Conservation (phyloP, 2,888 invertebrate genomes). For the Caenorhabditis auriculariae region DNA sequence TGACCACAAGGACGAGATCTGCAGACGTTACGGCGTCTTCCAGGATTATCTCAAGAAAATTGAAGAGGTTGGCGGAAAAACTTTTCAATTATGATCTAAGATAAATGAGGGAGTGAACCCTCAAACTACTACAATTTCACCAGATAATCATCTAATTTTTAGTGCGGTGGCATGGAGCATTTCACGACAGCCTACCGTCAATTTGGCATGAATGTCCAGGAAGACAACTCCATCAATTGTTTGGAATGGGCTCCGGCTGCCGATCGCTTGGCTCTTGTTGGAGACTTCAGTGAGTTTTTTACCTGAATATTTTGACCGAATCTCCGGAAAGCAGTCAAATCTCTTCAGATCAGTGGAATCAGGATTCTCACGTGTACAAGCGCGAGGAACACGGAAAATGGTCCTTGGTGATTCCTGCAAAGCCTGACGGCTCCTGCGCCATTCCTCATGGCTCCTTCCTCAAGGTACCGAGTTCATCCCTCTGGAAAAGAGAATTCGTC, state of each 20-base stretch:
- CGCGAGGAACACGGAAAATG: conserved; percentile 90
- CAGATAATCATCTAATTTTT: not conserved
- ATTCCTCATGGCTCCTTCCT: conserved; percentile 84
- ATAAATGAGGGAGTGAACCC: no score
- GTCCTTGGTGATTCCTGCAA: conserved; percentile 83
- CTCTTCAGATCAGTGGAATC: conserved; percentile 83
- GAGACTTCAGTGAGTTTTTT: conserved; percentile 91
- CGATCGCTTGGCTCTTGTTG: conserved; percentile 81
- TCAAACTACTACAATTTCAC: no score
- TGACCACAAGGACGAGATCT: conserved; percentile 68
- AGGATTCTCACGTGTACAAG: conserved; percentile 78
- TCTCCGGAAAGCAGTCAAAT: no score
- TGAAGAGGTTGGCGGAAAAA: conserved; percentile 51
- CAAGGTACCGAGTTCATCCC: no score
- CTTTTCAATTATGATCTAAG: no score
- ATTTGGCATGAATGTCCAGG: conserved; percentile 79
- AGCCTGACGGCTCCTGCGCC: conserved; percentile 78
- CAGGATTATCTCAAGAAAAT: conserved; percentile 42
- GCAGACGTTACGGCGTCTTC: conserved; percentile 75
- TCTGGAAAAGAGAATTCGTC: no score
- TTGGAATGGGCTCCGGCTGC: conserved; percentile 98
- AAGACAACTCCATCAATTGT: conserved; percentile 83
- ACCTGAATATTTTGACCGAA: no score
- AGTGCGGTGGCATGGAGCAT: conserved; percentile 73
- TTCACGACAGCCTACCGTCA: conserved; percentile 85